A percentile compares a stretch with the other conserved stretches of the same genome.
Conservation (phyloP, 2,888 invertebrate genomes). For the Drosophila kuntzei region DNA sequence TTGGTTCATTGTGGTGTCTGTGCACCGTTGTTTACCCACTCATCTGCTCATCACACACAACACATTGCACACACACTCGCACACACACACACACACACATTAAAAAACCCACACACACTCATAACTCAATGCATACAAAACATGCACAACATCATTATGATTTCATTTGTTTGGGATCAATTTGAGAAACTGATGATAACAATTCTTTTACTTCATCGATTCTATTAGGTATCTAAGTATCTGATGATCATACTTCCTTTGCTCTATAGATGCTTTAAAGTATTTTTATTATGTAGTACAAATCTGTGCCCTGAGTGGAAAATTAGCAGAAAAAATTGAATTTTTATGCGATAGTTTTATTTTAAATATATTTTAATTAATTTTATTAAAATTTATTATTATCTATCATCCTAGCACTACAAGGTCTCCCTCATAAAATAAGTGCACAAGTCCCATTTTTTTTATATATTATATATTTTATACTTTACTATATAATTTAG, state of each 20-base stretch:
- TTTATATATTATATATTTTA: no score
- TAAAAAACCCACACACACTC: slow-evolving; percentile 4
- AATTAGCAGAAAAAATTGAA: not conserved
- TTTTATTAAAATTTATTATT: no score
- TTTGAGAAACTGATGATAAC: slow-evolving; percentile 22
- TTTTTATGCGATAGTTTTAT: no score
- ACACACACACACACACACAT: slow-evolving; percentile 10
- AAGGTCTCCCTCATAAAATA: no score
- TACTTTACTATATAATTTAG: no score
- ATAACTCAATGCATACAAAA: slow-evolving; percentile 8
- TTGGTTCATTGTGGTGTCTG: slow-evolving; percentile 28
- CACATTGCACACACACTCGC: slow-evolving; percentile 11
- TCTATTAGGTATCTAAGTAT: not conserved
- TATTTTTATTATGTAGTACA: not conserved
- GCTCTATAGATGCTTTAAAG: not conserved
- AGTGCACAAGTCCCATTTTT: no score
- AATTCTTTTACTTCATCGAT: slow-evolving; percentile 11
- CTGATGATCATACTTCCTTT: not conserved
- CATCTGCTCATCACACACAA: slow-evolving; percentile 49
- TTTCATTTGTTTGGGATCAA: slow-evolving; percentile 43
- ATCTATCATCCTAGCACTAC: no score
- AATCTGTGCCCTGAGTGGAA: not conserved
- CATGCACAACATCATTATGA: slow-evolving; percentile 55
- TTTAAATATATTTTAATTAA: no score
- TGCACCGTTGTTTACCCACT: slow-evolving; percentile 50